These are phyloP conservation scores for Buceros bicornis DNA, from an alignment of 2,797 vertebrate genomes.

Conservation along the genomic window DNA sequence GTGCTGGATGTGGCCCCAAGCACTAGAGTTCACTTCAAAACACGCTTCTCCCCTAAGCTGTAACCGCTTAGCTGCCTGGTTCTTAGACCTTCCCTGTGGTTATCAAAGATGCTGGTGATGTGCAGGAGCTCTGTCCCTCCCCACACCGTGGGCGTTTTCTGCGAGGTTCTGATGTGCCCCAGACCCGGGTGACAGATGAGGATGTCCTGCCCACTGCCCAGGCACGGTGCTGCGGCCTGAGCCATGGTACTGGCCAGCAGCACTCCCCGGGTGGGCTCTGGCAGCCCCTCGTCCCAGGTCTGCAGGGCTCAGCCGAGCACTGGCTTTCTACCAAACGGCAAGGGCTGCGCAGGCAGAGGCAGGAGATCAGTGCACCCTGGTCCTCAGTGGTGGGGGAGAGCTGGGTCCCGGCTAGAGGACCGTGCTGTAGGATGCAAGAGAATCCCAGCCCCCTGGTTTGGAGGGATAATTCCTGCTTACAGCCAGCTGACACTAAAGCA, in stretches of 20 bases:
- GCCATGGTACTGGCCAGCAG: fast-evolving
- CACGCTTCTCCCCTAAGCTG: background rate
- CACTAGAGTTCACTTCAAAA: background rate
- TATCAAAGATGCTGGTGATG: background rate
- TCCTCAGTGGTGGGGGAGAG: background rate
- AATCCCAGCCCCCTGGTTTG: background rate
- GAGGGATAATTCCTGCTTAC: background rate
- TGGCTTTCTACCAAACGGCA: background rate
- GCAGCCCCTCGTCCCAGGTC: background rate
- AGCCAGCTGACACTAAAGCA: background rate
- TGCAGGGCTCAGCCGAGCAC: background rate
- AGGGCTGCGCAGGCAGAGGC: background rate
- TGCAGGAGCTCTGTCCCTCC: background rate
- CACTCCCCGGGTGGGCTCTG: background rate
- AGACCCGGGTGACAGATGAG: fast-evolving
- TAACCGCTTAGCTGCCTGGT: background rate
- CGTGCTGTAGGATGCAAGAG: fast-evolving
- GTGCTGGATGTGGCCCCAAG: background rate
- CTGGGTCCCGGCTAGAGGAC: background rate
- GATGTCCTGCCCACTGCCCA: fast-evolving
- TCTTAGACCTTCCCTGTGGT: background rate
- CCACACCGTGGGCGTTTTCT: fast-evolving
- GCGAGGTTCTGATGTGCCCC: background rate
- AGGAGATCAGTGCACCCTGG: fast-evolving
- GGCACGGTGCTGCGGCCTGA: fast-evolving